These are phyloP conservation scores for Numenius phaeopus DNA, from an alignment of 2,797 vertebrate genomes.

Conservation along the genomic window DNA sequence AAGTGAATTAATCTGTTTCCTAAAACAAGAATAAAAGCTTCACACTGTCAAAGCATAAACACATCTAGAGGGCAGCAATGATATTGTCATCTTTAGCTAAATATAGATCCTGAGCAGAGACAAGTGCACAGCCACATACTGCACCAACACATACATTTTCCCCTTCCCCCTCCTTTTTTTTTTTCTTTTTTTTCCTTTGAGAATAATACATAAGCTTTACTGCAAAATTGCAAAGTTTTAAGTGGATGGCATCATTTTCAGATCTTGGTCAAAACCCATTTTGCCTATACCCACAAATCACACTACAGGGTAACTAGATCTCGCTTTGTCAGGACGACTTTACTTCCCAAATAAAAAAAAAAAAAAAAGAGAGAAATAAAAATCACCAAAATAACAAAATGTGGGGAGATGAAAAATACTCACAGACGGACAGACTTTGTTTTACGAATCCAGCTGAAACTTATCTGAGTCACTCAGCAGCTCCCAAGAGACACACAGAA, in stretches of 20 bases:
- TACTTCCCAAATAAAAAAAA: neutral
- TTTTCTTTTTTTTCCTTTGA: neutral
- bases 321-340: neutral
- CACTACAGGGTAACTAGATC: neutral
- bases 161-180: neutral
- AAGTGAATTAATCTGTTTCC: constrained; percentile 42
- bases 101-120: constrained; percentile 45
- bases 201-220: neutral
- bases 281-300: neutral
- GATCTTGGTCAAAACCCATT: neutral
- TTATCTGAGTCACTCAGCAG: constrained; percentile 50
- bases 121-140: constrained; percentile 35
- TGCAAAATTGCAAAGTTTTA: neutral
- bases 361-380: neutral
- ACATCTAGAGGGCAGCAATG: constrained; percentile 66
- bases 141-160: neutral
- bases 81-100: constrained; percentile 52
- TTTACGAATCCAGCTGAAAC: neutral
- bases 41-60: constrained; percentile 32
- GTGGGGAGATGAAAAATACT: neutral
- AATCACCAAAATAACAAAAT: neutral
- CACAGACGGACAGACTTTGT: constrained; percentile 13
- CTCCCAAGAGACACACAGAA: constrained; percentile 23
- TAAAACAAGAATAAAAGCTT: constrained; percentile 47
- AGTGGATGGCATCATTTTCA: neutral